phyloP scores from a whole-genome alignment of 2,797 vertebrate species.

The Apodemus agrarius region DNA sequence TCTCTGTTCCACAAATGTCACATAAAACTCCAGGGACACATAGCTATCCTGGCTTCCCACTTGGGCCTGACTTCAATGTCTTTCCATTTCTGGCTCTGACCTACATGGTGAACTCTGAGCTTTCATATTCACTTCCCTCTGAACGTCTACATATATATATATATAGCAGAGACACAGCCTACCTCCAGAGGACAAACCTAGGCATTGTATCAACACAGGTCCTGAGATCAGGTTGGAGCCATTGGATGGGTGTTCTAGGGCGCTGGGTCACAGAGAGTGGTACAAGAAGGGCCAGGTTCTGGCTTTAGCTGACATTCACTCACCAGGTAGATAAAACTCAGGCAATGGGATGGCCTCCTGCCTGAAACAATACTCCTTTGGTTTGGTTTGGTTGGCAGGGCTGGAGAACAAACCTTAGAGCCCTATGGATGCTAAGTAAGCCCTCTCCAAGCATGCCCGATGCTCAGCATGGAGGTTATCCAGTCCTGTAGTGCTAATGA shows the following conservation, averaged over 20 bases:
- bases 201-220: not conserved
- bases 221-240: not conserved
- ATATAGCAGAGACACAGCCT: not conserved
- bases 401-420: not conserved
- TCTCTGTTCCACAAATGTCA: fast-evolving
- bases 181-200: not conserved
- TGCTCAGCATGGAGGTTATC: not conserved
- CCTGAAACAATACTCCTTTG: not conserved
- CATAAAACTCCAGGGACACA: not conserved
- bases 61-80: not conserved
- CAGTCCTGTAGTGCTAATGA: not conserved
- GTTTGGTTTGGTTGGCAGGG: not conserved
- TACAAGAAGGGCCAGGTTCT: not conserved
- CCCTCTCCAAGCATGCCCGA: not conserved
- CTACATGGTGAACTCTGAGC: not conserved
- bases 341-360: fast-evolving
- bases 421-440: not conserved
- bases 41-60: fast-evolving
- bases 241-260: not conserved
- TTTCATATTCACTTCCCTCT: not conserved
- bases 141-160: no score
- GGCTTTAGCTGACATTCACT: not conserved
- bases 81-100: not conserved
- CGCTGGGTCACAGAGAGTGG: fast-evolving
- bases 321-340: fast-evolving